phyloP scores from a whole-genome alignment of 1,140 invertebrate species.

The Drosophila mauritiana region DNA sequence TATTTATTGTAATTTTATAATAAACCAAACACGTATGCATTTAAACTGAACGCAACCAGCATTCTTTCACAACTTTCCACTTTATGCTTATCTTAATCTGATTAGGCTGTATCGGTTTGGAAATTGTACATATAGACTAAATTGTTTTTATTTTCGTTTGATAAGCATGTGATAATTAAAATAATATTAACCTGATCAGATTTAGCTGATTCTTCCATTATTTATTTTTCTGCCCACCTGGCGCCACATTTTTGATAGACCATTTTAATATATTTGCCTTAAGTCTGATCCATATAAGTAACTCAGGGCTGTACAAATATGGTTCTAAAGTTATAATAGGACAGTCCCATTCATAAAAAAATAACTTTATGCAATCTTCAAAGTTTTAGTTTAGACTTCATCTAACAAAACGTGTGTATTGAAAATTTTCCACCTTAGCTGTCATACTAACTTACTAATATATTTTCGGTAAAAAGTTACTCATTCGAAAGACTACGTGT shows the following conservation, averaged over 20 bases:
- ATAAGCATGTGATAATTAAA: background rate
- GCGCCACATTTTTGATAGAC: no score
- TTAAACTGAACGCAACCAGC: conserved; percentile 6
- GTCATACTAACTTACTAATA: background rate
- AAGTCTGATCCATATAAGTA: no score
- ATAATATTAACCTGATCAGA: background rate
- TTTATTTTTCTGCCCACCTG: no score
- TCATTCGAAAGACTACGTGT: background rate
- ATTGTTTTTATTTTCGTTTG: background rate
- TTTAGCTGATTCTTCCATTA: no score
- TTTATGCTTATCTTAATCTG: conserved; percentile 14
- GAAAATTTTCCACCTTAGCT: background rate
- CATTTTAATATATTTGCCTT: no score
- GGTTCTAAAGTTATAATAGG: no score
- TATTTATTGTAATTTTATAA: conserved; percentile 58
- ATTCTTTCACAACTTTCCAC: conserved; percentile 20
- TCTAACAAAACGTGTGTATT: no score
- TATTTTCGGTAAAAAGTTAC: conserved; percentile 4
- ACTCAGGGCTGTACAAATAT: no score
- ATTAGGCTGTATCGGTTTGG: conserved; percentile 7
- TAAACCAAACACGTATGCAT: conserved; percentile 48
- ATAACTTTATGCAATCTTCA: no score
- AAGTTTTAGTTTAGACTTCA: no score
- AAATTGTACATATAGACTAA: background rate
- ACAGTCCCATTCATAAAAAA: no score